Base-by-base conservation (phyloP, 2,797 vertebrate genomes). In the Anguilla anguilla region DNA sequence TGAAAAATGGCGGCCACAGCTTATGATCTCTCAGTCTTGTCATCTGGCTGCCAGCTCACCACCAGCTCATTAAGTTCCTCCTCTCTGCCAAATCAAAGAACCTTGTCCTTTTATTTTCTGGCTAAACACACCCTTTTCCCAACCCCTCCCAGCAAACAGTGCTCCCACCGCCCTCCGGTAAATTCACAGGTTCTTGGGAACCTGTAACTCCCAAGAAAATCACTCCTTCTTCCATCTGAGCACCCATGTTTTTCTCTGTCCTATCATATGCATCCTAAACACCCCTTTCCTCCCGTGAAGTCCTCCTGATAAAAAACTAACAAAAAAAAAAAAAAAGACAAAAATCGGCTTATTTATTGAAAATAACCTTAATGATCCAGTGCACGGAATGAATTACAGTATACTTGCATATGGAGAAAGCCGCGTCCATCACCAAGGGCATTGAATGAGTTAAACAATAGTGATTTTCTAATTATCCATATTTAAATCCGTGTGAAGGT, bases 401-500 rank as follows among this genome's bases (percentile, higher is more conserved):
- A 39, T 15, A 6, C 13, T 79, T 79, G 35, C 13, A 39, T 35
- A 19, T 72, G 31, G 74, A 81, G 39, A 22, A 46, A 28, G 10
- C 31, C 10, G 11, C 28, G 13, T 25, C 0, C 35, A 39, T 77
- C 79, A 82, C 46, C 79, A 35, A 7, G 79, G 43, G 43, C 46
- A 51, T 51, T 82, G 43, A 49, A 82, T 82, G 43, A 82, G 43
- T 49, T 82, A 82, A 82, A 82, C 79, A 82, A 25, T 82, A 25
- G 79, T 19, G 46, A 51, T 49, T 82, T 49, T 49, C 17, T 51
- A 82, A 82, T 82, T 82, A 82, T 82, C 35, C 72, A 53, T 72
- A 67, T 83, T 83, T 83, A 31, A 84, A 87, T 91, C 89, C 84
- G 74, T 83, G 67, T 88, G 88, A 84, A 91, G 88, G 86, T 89